Conservation (phyloP, 2,888 invertebrate genomes). For the Mesorhabditis sp. region DNA sequence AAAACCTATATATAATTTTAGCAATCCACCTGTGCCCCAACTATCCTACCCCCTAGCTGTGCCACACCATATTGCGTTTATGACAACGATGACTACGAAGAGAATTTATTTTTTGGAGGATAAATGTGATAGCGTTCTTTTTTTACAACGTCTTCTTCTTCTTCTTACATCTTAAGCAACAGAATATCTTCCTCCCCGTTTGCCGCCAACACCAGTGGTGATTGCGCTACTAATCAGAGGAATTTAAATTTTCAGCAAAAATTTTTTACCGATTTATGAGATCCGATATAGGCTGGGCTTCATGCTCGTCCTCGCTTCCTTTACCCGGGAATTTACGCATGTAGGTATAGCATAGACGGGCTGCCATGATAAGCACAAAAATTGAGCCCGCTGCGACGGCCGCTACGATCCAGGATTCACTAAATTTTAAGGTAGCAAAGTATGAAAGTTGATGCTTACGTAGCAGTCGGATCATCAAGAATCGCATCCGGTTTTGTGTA, state of each 20-base stretch:
- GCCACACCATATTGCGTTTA: no score
- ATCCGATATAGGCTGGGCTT: background rate
- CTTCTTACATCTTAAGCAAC: background rate
- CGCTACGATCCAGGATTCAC: background rate
- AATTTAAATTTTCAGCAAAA: background rate
- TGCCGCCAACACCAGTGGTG: background rate
- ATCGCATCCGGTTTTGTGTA: no score
- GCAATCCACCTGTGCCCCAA: no score
- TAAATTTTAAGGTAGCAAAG: background rate
- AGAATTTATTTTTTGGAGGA: no score
- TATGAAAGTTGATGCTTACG: no score
- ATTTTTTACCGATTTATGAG: background rate
- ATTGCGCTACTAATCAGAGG: background rate
- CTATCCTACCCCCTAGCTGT: no score
- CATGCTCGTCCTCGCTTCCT: slow-evolving; percentile 5
- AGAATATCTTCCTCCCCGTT: background rate
- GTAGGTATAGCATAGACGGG: background rate
- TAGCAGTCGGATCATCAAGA: no score
- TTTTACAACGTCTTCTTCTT: no score
- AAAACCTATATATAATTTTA: no score
- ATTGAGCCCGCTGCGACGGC: background rate
- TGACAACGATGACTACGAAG: no score
- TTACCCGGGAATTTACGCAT: background rate
- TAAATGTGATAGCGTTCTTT: no score
- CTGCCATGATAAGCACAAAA: background rate